Evolutionary conservation across 2,797 vertebrate genomes (phyloP).

Genomic region (Aselliscus stoliczkanus): DNA sequence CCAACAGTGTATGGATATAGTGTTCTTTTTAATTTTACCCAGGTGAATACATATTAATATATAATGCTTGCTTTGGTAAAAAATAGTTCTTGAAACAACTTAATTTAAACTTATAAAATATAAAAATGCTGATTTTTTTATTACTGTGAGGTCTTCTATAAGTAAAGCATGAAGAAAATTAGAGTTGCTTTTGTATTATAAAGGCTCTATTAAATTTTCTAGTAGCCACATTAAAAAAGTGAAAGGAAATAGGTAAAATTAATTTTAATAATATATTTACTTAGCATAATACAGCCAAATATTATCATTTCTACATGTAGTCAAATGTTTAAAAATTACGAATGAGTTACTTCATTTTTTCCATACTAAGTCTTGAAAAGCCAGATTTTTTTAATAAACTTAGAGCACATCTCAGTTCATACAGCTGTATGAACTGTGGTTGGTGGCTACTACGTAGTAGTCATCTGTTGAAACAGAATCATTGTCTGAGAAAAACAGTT

Average conservation of each 20-base stretch:
- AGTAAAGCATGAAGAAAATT: slow-evolving; percentile 30
- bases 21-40: background rate
- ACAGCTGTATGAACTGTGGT: background rate
- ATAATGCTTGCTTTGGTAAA: background rate
- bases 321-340: background rate
- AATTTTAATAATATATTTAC: slow-evolving; percentile 21
- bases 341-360: background rate
- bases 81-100: background rate
- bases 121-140: background rate
- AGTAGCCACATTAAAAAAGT: background rate
- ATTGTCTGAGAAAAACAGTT: background rate
- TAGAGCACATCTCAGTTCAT: background rate
- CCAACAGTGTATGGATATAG: background rate
- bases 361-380: background rate
- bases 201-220: slow-evolving; percentile 10
- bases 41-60: background rate
- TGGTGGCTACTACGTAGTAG: background rate
- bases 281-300: background rate
- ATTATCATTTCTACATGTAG: background rate
- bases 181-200: background rate
- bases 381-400: background rate
- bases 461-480: background rate
- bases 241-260: slow-evolving; percentile 19
- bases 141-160: background rate
- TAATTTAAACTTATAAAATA: slow-evolving; percentile 31